A percentile compares a stretch with the other conserved stretches of the same genome.
Evolutionary conservation across 2,113 vertebrate species (phyloP).

Genomic region (Aplodontia rufa): DNA sequence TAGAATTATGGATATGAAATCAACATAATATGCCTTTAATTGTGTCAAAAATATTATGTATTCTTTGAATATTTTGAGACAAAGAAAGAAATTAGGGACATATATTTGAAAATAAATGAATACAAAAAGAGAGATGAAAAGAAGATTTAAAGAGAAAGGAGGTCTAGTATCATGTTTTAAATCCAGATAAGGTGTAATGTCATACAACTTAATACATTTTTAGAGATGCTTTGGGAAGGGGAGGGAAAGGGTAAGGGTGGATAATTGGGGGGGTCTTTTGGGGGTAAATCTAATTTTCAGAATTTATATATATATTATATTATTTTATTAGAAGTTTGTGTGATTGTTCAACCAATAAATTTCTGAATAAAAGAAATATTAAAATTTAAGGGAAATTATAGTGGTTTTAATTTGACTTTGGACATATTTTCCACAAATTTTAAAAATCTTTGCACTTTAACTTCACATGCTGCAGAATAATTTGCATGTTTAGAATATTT

Average conservation of each 20-base stretch:
- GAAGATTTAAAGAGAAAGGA: neutral
- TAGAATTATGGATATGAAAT: neutral
- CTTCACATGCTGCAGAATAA: neutral
- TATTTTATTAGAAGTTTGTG: no score
- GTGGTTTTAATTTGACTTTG: neutral
- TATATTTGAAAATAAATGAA: neutral
- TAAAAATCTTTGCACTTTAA: neutral
- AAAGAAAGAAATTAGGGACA: neutral
- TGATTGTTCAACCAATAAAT: no score
- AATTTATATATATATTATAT: no score
- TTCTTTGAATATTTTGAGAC: neutral
- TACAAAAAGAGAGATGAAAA: neutral
- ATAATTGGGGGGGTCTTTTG: no score
- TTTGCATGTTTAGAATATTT: conserved; percentile 19
- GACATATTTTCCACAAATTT: neutral
- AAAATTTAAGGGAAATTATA: neutral
- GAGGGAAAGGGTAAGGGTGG: no score
- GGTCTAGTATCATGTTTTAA: no score
- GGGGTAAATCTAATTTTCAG: no score
- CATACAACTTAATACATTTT: no score
- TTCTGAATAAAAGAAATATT: no score
- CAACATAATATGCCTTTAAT: neutral
- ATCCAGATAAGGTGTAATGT: no score
- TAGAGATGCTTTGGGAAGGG: no score
- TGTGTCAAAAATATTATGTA: neutral